Percentiles rank a stretch among this genome's conserved stretches.
phyloP scores from a whole-genome alignment of 1,140 invertebrate genomes.

The Argopecten irradians region DNA sequence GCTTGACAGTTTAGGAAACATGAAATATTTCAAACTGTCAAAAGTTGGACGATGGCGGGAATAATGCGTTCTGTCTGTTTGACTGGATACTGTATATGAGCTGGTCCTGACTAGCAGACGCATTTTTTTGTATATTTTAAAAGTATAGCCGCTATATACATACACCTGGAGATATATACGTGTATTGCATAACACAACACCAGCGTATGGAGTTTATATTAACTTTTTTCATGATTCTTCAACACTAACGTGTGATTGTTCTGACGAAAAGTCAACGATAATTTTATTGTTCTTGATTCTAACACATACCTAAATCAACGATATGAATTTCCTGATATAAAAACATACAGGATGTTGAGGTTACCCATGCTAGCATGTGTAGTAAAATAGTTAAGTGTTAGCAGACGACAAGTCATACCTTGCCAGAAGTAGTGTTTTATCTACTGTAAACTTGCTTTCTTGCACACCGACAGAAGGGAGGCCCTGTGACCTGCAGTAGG shows the following conservation, averaged over 20 bases:
- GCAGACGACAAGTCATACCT: not conserved
- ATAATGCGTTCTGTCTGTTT: not conserved
- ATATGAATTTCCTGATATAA: constrained; percentile 10
- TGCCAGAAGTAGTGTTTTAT: constrained; percentile 1
- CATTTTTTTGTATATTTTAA: not conserved
- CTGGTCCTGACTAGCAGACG: not conserved
- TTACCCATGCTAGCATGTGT: constrained; percentile 7
- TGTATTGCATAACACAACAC: constrained; percentile 2
- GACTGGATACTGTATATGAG: not conserved
- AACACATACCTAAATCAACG: constrained; percentile 1
- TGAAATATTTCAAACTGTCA: constrained; percentile 23
- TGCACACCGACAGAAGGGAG: not conserved
- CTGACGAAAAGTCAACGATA: not conserved
- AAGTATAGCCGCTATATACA: not conserved
- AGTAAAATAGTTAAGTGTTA: not conserved
- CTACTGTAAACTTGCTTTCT: constrained; percentile 21
- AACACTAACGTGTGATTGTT: not conserved
- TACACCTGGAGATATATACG: constrained; percentile 10
- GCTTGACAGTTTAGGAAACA: constrained; percentile 21
- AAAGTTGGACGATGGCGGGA: not conserved
- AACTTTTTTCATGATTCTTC: not conserved
- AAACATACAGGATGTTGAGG: constrained; percentile 3
- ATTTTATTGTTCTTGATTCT: constrained; percentile 12
- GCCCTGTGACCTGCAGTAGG: constrained; percentile 33
- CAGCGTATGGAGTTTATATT: not conserved